Evolutionary conservation across 1,140 invertebrate genomes (phyloP), one percentile per base, ranked within the genome.

Genomic region (Ceratosolen fusciceps): DNA sequence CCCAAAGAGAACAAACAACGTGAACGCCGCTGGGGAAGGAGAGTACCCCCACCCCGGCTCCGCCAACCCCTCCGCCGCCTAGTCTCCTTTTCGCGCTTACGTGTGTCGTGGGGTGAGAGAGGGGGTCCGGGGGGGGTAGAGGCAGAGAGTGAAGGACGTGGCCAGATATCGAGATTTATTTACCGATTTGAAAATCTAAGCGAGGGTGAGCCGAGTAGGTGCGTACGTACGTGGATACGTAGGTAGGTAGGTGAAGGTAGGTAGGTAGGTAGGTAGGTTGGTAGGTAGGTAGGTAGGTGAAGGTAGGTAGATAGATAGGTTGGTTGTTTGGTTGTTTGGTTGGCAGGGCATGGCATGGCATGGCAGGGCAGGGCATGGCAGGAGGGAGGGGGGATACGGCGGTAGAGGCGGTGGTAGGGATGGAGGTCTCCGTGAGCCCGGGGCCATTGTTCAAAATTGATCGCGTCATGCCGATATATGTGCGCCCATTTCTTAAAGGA

Each of bases 141-240:
- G n/a, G n/a, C n/a, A n/a, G 43, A 47, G 65, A 47, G 74, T 67
- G 71, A 80, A 74, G 74, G 82, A 82, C 80, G 2, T 24, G 54
- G 21, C 54, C 34, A 82, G 82, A 82, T 83, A 83, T 83, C 79
- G 81, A 85, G 83, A 85, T 85, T 85, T 85, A 85, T 85, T 81
- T 85, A 82, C 80, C 84, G 75, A 82, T 83, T 85, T 81, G 78
- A 74, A 82, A 83, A 81, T 82, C 75, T 73, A 80, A 62, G 16
- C 49, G 65, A 73, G 67, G 73, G 37, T 29, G 60, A 70, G 67
- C 76, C n/a, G 73, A 78, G 34, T 24, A 49, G 68, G 67, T 72
- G 52, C 19, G 56, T 65, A 43, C 0, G 72, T 2, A 56, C 58
- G 58, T 31, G 26, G 1, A 65, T 26, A n/a, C n/a, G n/a, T n/a